Evolutionary conservation across 2,113 vertebrate species (phyloP).

Genomic region (Tretioscincus oriximinensis): DNA sequence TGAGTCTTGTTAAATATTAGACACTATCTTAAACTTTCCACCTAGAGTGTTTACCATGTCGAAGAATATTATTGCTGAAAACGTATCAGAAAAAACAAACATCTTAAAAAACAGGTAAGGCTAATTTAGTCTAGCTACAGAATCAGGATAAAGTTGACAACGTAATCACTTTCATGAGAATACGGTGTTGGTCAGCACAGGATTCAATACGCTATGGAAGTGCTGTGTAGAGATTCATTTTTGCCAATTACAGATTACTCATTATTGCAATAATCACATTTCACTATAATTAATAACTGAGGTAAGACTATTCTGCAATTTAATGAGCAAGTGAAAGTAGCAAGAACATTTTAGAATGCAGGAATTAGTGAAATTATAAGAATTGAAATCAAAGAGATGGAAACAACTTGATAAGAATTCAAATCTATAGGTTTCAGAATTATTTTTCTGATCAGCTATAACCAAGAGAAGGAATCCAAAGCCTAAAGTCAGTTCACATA

Average conservation of each 20-base stretch:
- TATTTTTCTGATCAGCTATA: background rate
- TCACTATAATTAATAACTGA: background rate
- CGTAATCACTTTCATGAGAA: background rate
- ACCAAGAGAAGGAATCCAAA: too few relatives aligned
- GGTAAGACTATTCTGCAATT: background rate
- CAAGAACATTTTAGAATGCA: background rate
- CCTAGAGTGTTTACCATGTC: background rate
- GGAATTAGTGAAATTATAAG: too few relatives aligned
- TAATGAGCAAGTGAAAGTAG: background rate
- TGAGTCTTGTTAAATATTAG: background rate
- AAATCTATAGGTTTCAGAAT: background rate
- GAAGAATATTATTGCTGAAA: background rate
- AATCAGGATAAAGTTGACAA: background rate
- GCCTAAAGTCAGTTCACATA: too few relatives aligned
- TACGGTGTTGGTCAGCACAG: background rate
- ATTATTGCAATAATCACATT: background rate
- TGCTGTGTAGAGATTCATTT: background rate
- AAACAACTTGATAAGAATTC: rapidly evolving
- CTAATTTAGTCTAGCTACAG: background rate
- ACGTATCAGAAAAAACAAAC: background rate
- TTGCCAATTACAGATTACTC: background rate
- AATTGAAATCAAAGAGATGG: background rate
- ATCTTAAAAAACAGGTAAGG: background rate
- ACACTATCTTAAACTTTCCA: background rate
- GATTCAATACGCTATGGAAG: background rate